These are phyloP conservation scores for Zaprionus ghesquierei DNA, from an alignment of 1,140 invertebrate genomes.

Conservation along the genomic window DNA sequence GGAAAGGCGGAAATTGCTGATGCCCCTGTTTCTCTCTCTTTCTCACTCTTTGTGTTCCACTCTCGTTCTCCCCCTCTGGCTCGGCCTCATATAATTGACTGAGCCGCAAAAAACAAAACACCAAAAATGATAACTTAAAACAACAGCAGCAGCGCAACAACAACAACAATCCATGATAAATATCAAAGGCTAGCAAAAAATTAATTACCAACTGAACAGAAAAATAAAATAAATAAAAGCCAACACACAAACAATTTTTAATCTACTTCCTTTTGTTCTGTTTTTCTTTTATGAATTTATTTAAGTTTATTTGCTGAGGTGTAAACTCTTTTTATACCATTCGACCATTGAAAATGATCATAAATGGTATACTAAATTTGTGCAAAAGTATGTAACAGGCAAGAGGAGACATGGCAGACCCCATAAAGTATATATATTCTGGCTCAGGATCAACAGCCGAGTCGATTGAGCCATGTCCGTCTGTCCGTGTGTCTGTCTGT, in stretches of 20 bases:
- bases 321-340: conserved; percentile 3
- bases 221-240: conserved; percentile 27
- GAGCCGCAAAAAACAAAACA: conserved; percentile 33
- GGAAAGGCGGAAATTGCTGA: conserved; percentile 62
- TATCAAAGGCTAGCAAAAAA: conserved; percentile 45
- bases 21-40: conserved; percentile 14
- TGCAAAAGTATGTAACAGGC: too few relatives aligned
- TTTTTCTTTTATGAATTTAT: conserved; percentile 37
- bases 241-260: conserved; percentile 37
- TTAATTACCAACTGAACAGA: conserved; percentile 60
- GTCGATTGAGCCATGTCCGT: too few relatives aligned
- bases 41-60: conserved; percentile 1
- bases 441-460: too few relatives aligned
- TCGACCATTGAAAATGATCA: too few relatives aligned
- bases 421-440: too few relatives aligned
- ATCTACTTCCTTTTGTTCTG: conserved; percentile 42
- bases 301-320: conserved; percentile 17
- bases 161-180: conserved; percentile 27
- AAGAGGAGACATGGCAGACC: too few relatives aligned
- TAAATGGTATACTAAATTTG: too few relatives aligned
- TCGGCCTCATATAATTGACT: conserved; percentile 41
- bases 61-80: background rate
- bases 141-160: conserved; percentile 15
- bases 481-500: too few relatives aligned
- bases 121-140: conserved; percentile 27